A percentile compares a stretch with the other conserved stretches of the same genome.
phyloP scores from a whole-genome alignment of 2,797 vertebrate genomes.

The Myoxocephalus aenaeus region DNA sequence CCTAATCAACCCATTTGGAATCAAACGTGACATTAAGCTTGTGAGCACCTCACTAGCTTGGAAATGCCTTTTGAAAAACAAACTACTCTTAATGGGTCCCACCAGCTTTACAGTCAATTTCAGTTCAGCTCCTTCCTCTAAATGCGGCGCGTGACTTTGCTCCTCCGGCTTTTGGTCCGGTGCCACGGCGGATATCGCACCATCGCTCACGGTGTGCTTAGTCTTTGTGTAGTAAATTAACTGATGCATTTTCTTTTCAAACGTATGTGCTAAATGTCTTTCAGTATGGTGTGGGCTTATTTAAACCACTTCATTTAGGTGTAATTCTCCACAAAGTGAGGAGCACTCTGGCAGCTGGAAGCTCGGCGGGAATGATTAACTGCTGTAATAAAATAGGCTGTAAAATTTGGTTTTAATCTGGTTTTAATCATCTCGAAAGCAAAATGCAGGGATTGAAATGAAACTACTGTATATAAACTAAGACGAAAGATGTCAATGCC shows the following conservation, averaged over 20 bases:
- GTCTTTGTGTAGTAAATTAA: constrained; percentile 18
- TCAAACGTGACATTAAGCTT: constrained; percentile 35
- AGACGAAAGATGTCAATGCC: background rate
- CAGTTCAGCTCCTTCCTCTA: constrained; percentile 33
- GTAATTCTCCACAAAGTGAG: constrained; percentile 1
- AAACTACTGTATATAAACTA: background rate
- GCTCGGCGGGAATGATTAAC: constrained; percentile 36
- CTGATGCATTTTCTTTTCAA: constrained; percentile 8
- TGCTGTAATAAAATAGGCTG: constrained; percentile 12
- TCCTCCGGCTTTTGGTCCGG: constrained; percentile 6
- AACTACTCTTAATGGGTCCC: constrained; percentile 40
- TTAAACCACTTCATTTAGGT: constrained; percentile 36
- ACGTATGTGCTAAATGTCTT: constrained; percentile 19
- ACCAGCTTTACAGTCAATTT: constrained; percentile 46
- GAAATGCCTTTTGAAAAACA: constrained; percentile 40
- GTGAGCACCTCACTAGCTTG: constrained; percentile 23
- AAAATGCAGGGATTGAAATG: background rate
- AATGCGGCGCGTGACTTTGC: constrained; percentile 20
- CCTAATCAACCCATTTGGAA: constrained; percentile 25
- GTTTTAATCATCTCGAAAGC: background rate
- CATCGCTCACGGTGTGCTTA: constrained; percentile 11
- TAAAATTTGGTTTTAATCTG: background rate
- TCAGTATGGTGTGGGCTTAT: constrained; percentile 8
- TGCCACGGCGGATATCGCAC: constrained; percentile 10
- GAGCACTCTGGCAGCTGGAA: constrained; percentile 18